A percentile compares a stretch with the other conserved stretches of the same genome.
Evolutionary conservation across 2,797 vertebrate species (phyloP).

Genomic region (Acropternis orthonyx): DNA sequence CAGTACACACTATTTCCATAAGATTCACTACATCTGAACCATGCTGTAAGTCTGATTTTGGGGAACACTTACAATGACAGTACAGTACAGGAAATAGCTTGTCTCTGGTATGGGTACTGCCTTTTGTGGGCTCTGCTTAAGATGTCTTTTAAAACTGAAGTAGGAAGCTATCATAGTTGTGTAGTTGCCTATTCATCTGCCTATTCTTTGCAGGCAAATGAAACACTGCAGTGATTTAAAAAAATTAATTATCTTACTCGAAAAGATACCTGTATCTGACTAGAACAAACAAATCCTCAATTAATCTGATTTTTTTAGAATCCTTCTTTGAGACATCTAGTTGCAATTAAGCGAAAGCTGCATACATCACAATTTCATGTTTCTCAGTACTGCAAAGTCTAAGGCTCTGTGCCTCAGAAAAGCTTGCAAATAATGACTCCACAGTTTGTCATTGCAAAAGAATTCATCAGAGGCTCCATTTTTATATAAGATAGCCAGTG

Average conservation of each 20-base stretch:
- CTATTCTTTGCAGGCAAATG: background rate
- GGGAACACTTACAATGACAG: background rate
- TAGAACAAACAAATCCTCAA: background rate
- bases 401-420: background rate
- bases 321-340: background rate
- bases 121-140: background rate
- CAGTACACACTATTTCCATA: background rate
- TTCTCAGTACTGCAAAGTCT: background rate
- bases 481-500: background rate
- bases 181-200: background rate
- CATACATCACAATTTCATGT: background rate
- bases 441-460: background rate
- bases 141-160: background rate
- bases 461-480: background rate
- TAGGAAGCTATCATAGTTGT: background rate
- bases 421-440: background rate
- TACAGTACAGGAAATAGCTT: background rate
- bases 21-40: background rate
- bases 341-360: background rate
- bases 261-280: background rate
- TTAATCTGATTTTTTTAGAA: background rate
- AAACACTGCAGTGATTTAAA: background rate
- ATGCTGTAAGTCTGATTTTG: background rate
- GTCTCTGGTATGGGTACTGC: background rate
- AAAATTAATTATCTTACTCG: background rate